Conservation (phyloP, 2,113 vertebrate species). For the Eolophus roseicapilla region DNA sequence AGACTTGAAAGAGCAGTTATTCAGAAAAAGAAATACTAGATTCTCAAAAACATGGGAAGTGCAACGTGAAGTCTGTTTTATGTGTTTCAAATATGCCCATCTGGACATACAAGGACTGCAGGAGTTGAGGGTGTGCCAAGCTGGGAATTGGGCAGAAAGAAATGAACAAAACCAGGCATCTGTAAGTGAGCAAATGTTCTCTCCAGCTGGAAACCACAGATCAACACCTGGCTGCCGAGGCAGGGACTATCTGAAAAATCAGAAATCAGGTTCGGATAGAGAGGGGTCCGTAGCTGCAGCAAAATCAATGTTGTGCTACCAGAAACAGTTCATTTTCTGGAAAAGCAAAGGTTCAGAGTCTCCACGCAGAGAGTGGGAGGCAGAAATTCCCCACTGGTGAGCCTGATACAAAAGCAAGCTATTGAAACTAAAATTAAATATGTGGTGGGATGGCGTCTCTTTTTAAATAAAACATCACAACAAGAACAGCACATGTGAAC, state of each 20-base stretch:
- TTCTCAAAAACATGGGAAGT: neutral
- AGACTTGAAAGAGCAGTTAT: neutral
- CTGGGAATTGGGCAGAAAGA: neutral
- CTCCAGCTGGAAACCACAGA: neutral
- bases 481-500: neutral
- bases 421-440: slow-evolving; percentile 27
- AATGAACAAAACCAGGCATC: neutral
- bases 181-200: slow-evolving; percentile 28
- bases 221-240: neutral
- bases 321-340: neutral
- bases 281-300: neutral
- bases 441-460: neutral
- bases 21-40: neutral
- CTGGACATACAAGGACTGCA: neutral
- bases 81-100: neutral
- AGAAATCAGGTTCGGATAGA: neutral
- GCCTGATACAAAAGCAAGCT: neutral
- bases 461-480: neutral
- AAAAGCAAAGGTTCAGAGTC: neutral
- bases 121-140: neutral
- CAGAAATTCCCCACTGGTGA: neutral
- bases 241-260: neutral
- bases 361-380: neutral
- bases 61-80: neutral
- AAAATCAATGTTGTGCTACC: neutral